Base-by-base conservation (phyloP, 2,888 invertebrate species). In the Leptopterna dolabrata region DNA sequence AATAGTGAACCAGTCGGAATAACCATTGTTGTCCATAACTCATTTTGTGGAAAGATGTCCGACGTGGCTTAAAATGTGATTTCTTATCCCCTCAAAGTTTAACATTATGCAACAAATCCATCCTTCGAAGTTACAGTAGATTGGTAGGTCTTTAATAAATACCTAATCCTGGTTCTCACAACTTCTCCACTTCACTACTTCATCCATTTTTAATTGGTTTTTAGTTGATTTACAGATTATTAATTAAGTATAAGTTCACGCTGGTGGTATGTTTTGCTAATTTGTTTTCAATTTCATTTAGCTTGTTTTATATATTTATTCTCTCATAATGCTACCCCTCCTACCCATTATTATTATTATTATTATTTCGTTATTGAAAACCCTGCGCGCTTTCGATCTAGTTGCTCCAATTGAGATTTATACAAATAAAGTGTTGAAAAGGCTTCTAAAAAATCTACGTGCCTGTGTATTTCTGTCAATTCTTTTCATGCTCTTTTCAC, bases 401-500 rank as follows among this genome's bases (percentile, higher is more conserved):
- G 7, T 63, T 27, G 19, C 7, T 24, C 63, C 63, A 63, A 6
- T 63, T 63, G 63, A 24, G 4, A 63, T 63, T 63, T 63, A 63
- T 11, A 24, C 6, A 7, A 63, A 24, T 7, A 6, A 24, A 24
- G 19, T 63, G 63, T 36, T 36, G 63, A 63, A 63, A n/a, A 63
- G 24, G 63, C 63, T 63, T 63, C 11, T 63, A 24, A 63, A 24
- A 63, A 63, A 63, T 63, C 63, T 63, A 24, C 19, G 63, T 63
- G 63, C 63, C 63, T 63, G 63, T 13, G 63, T 63, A 63, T 63
- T 63, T 63, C 63, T 63, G 63, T 63, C 63, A 63, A 63, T 63
- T 63, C 51, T 51, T 63, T 63, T 63, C 63, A 63, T 9, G 63
- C 63, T 24, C 63, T 24, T 19, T 63, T 63, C 0, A 9, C 9